Conservation (phyloP, 2,888 invertebrate species). For the Leucoptera coffeella region DNA sequence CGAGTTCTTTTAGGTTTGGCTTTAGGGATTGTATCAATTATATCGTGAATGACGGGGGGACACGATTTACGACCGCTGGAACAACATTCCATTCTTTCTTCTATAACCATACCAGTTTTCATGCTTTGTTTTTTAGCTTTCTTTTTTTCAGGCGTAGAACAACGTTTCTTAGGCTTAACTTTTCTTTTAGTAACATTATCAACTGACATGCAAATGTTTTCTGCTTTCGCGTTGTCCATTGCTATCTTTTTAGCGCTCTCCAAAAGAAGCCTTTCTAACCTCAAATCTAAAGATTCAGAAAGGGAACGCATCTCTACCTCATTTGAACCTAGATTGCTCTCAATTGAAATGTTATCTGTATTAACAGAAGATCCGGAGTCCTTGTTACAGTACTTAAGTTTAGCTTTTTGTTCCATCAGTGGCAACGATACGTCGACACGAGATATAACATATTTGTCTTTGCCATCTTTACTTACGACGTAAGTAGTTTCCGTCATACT, state of each 20-base stretch:
- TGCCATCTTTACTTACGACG: slow-evolving; percentile 15
- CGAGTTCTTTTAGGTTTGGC: slow-evolving; percentile 11
- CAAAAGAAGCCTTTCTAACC: slow-evolving; percentile 20
- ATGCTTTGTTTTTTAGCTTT: too few species aligned
- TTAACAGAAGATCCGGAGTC: neutral
- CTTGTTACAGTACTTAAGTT: slow-evolving; percentile 10
- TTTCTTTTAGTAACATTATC: too few species aligned
- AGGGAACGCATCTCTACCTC: slow-evolving; percentile 14
- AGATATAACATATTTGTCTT: slow-evolving; percentile 16
- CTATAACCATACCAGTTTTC: too few species aligned
- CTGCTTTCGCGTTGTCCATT: slow-evolving; percentile 4
- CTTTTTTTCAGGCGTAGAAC: slow-evolving; percentile 24
- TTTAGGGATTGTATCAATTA: slow-evolving; percentile 7
- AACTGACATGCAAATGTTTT: too few species aligned
- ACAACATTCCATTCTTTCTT: slow-evolving; percentile 24
- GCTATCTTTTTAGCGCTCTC: slow-evolving; percentile 28
- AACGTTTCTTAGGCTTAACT: too few species aligned
- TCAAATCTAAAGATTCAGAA: slow-evolving; percentile 22
- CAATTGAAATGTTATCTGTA: slow-evolving; percentile 16
- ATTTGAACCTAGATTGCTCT: slow-evolving; percentile 15
- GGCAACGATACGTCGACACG: slow-evolving; percentile 22
- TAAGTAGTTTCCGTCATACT: slow-evolving; percentile 10
- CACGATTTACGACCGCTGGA: too few species aligned
- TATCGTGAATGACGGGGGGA: slow-evolving; percentile 16
- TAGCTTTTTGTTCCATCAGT: slow-evolving; percentile 23